Evolutionary conservation across 1,140 invertebrate genomes (phyloP), one percentile per base, ranked within the genome.

Genomic region (Micrasema minimum): DNA sequence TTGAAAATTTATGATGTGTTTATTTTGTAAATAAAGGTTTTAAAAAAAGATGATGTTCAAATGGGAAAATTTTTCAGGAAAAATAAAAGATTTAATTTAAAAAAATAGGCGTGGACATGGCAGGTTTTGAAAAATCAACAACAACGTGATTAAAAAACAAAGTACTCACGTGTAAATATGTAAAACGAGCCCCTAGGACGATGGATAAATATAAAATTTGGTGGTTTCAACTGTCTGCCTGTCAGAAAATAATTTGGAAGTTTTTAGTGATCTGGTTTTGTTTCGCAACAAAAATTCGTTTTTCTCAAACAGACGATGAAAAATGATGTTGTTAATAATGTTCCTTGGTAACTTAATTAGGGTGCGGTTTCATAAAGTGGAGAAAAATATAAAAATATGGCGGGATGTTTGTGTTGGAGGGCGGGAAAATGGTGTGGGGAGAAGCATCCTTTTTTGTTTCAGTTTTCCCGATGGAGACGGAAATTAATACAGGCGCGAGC

Each of bases 381-480:
- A 26, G 62, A 35, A 66, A 66, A 50, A 37, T 35, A 14, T n/a
- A 35, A 66, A 66, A 50, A 37, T 35, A 14, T n/a, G 41, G 11
- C 12, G 3, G 12, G 22, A 41, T 10, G 12, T 20, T 22, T 31
- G 18, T n/a, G 43, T 0, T 23, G 16, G 62, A 45, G 23, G 57
- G 0, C 41, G 57, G 1, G 18, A 62, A 9, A 53, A 2, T 9
- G 50, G 50, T 18, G 38, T 9, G 20, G 16, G 16, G 18, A 38
- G 68, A 48, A 51, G 68, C 50, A 70, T 66, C 69, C 69, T 66
- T 71, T 70, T 71, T 71, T 71, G 69, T 71, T 71, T 71, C 62
- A 45, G 61, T 50, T 66, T 66, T 66, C 69, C 64, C 59, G 48
- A 71, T 65, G 46, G 38, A 71, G 69, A 71, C 61, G 62, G 69